Conservation (phyloP, 2,888 invertebrate genomes). For the Cryptosula pallasiana region DNA sequence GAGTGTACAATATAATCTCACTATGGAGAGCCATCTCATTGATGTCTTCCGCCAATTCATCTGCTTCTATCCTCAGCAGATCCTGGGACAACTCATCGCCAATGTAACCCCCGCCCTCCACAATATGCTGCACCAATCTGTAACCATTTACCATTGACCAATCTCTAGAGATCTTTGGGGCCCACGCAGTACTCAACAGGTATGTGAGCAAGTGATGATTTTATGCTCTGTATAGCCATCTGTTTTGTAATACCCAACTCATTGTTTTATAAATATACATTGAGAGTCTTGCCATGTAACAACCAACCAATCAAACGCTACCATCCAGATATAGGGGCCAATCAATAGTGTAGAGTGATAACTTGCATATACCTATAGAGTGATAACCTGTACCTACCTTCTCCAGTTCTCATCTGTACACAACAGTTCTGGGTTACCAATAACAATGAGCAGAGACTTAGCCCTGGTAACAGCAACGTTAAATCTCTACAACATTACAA, state of each 20-base stretch:
- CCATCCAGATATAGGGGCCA: no score
- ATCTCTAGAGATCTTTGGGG: no score
- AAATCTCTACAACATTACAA: slow-evolving; percentile 37
- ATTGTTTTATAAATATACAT: no score
- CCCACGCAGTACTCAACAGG: not conserved
- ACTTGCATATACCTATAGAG: no score
- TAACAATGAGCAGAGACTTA: slow-evolving; percentile 41
- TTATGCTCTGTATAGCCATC: not conserved
- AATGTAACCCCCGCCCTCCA: slow-evolving; percentile 9
- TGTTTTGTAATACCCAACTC: not conserved
- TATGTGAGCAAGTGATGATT: not conserved
- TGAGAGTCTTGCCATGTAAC: no score
- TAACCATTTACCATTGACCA: no score
- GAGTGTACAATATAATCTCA: not conserved
- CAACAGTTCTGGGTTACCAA: slow-evolving; percentile 42
- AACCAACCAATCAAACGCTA: no score
- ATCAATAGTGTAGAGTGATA: no score
- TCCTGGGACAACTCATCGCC: slow-evolving; percentile 2
- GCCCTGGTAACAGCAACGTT: slow-evolving; percentile 45
- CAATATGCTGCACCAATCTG: not conserved
- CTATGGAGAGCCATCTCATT: not conserved
- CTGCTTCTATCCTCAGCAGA: not conserved
- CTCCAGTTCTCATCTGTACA: slow-evolving; percentile 38
- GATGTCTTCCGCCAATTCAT: not conserved
- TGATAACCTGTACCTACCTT: no score